Evolutionary conservation across 2,888 invertebrate genomes (phyloP), one percentile per base, ranked within the genome.

Genomic region (Mycalesis mineus): DNA sequence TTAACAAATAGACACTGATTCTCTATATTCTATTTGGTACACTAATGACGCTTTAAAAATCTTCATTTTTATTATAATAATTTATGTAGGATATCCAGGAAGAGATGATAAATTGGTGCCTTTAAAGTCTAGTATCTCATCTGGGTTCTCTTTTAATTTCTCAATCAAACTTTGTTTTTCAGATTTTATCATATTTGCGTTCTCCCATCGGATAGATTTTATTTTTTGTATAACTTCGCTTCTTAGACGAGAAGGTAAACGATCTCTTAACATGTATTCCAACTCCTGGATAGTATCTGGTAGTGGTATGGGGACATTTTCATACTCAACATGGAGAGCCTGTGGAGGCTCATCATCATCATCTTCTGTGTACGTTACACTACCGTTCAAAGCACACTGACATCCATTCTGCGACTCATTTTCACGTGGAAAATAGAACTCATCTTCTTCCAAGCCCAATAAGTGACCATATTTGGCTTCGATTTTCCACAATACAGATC

Each of bases 391-490:
- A 52, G 62, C 63, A 65, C 87, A 88, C 1, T 66, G 65, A 63
- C 88, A 89, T 55, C 72, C 68, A 7, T 62, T 51, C 15, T 57
- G n/a, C n/a, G 39, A 2, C 9, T 48, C 28, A 29, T 71, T 36
- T 14, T 67, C 41, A 15, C 51, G 29, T 37, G 28, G 61, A 22
- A 61, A 62, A 7, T 44, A 42, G 7, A 51, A 39, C 2, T 58
- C 58, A 29, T 69, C 67, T 36, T 71, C 62, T 11, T 57, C 50
- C 2, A 79, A 60, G 39, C 79, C 65, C 22, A 88, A 64, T 64
- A 88, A 77, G 71, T 86, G 82, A 0, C 88, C 84, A 71, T 88
- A 88, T 62, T 87, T 88, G 0, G 58, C 53, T 68, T 88, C 86
- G 28, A 89, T 84, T 64, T 76, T 87, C 11, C 66, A 68, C 6